Base-by-base conservation (phyloP, 2,113 vertebrate genomes). In the Percopsis transmontana region DNA sequence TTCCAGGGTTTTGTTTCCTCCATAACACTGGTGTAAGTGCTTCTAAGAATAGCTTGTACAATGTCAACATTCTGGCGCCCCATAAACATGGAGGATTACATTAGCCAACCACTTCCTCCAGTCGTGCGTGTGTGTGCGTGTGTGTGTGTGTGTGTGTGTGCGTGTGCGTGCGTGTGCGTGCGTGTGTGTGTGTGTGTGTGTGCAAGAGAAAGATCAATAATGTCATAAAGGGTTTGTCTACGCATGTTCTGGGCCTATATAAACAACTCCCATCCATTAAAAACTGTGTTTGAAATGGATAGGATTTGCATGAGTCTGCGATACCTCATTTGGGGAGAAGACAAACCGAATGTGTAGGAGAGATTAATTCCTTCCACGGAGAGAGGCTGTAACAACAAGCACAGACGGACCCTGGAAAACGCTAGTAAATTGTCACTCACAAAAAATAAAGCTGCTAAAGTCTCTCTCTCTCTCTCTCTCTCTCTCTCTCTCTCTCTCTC, bases 31-130 rank as follows among this genome's bases (percentile, higher is more conserved):
- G 11, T 12, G 40, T 63, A 64, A 78, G 67, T 53, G 58, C 40
- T 5, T 58, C 77, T 79, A 82, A 88, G 84, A 81, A 85, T 85
- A 87, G 75, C 20, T 38, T 0, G 6, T 6, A 27, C 72, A 77
- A 65, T 70, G 73, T 86, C 74, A 81, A 88, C 80, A 80, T 67
- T 79, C 58, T 45, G 68, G 80, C 67, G 48, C 55, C 58, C 61
- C 53, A 79, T 79, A 82, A 78, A 75, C 76, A 80, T 69, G 21
- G 52, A 11, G 52, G 66, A 76, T 80, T 76, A 42, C 82, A 83
- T 86, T 76, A 76, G 62, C 55, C 1, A 38, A 70, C 64, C 52
- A 2, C 68, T 41, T 69, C 70, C 85, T 84, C 77, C 14, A 7
- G 15, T 21, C 15, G 47, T 54, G 16, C 21, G 13, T 18, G 56